A percentile compares a stretch with the other conserved stretches of the same genome.
These are phyloP conservation scores for Zelostemma sp. DNA, from an alignment of 1,140 invertebrate genomes.

Conservation along the genomic window DNA sequence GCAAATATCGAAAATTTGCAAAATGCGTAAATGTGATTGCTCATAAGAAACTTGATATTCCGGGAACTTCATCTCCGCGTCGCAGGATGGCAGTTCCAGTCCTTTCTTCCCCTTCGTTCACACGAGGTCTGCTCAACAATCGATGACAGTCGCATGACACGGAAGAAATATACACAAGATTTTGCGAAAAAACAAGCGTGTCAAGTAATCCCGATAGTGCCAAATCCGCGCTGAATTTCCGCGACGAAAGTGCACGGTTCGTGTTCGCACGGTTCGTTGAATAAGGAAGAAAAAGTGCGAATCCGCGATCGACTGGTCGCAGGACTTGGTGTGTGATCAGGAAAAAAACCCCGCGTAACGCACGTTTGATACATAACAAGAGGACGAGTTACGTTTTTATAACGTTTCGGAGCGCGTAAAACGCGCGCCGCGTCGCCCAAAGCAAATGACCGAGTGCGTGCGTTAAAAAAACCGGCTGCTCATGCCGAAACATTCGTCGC, in stretches of 20 bases:
- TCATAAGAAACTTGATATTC: neutral
- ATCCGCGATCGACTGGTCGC: neutral
- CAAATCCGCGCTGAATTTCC: neutral
- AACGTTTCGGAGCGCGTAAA: neutral
- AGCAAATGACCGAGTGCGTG: conserved; percentile 8
- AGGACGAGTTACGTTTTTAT: too few species aligned
- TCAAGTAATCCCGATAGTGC: neutral
- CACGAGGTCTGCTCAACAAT: conserved; percentile 32
- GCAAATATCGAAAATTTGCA: neutral
- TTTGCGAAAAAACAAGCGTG: conserved; percentile 11
- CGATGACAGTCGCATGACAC: conserved; percentile 32
- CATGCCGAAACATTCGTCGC: conserved; percentile 21
- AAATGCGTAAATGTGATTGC: neutral
- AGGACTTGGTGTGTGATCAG: neutral
- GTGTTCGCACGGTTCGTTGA: neutral
- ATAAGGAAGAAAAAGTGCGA: neutral
- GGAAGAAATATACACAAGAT: conserved; percentile 19
- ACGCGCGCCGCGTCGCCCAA: neutral
- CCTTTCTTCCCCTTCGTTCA: neutral
- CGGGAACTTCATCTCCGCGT: neutral
- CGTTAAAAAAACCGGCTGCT: conserved; percentile 26
- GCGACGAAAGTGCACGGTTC: neutral
- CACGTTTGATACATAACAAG: neutral
- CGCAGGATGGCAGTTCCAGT: conserved; percentile 19
- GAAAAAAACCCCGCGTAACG: neutral